Base-by-base conservation (phyloP, 2,888 invertebrate genomes). In the Acleris emargana region DNA sequence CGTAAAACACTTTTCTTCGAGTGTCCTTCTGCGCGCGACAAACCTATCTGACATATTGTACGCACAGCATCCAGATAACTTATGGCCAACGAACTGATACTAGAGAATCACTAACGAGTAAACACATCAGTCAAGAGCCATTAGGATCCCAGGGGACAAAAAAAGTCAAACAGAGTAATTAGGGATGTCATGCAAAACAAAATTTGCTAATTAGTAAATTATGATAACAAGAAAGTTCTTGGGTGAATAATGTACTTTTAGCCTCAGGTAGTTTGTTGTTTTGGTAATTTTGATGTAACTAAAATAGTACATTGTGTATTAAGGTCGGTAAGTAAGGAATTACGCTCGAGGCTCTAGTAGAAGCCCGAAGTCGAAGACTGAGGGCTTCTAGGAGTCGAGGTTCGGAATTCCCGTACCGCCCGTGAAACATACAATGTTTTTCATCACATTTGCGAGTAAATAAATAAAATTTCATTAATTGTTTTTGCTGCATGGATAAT, bases 1-100 rank as follows among this genome's bases (percentile, higher is more conserved):
- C 25, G 75, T 68, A 20, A 76, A 69, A 68, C 69, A 77, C 64
- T 75, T 76, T 38, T 78, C 72, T 62, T 64, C 54, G n/a, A 28
- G 7, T 38, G 47, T 13, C 20, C 25, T 20, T 49, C 50, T 53
- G 42, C 28, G 43, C 13, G 16, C n/a, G 28, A 11, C n/a, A 58
- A 32, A 25, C 47, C 53, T 49, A 7, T 54, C 53, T 54, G 59
- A 64, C 64, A 64, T 64, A 50, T 45, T 58, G 22, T 20, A 42
- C 16, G 47, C 49, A 49, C 20, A 17, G n/a, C 17, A 17, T 25
- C 0, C n/a, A 49, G n/a, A 32, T 22, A 9, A 38, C 20, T 5
- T n/a, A 53, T 58, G 32, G 16, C 4, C 20, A 20, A 13, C n/a
- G 7, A 38, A 20, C 5, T 47, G 25, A 17, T 38, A 25, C 18